phyloP scores from a whole-genome alignment of 1,140 invertebrate genomes.

The Scylla paramamosain region DNA sequence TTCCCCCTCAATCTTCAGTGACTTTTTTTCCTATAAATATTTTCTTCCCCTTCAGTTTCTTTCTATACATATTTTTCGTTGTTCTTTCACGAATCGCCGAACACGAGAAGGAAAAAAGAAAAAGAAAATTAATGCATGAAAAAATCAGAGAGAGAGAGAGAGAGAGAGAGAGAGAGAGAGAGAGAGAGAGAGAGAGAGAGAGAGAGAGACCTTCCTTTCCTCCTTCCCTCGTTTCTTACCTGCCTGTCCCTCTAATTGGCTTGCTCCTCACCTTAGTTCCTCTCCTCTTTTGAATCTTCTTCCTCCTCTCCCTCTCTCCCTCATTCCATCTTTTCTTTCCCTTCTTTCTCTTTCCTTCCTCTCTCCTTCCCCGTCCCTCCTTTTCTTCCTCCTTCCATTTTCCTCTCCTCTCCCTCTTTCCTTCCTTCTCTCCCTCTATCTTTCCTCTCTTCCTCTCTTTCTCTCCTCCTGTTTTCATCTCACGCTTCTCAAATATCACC shows the following conservation, averaged over 20 bases:
- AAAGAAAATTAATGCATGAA: neutral
- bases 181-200: neutral
- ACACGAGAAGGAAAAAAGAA: too few relatives aligned
- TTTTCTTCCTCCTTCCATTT: too few relatives aligned
- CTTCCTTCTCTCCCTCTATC: neutral
- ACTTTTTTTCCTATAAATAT: too few relatives aligned
- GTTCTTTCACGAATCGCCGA: too few relatives aligned
- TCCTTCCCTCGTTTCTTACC: neutral
- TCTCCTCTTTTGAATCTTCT: neutral
- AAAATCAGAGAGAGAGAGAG: neutral
- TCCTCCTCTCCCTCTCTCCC: neutral
- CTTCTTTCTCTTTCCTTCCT: neutral
- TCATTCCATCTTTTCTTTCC: neutral
- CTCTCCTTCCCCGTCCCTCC: neutral
- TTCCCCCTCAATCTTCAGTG: too few relatives aligned
- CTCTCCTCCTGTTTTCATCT: too few relatives aligned
- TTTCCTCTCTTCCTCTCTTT: too few relatives aligned
- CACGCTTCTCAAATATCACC: too few relatives aligned
- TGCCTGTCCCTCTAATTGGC: neutral
- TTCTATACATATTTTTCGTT: too few relatives aligned
- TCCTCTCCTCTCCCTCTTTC: neutral
- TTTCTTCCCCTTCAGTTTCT: too few relatives aligned
- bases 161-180: conserved; percentile 39
- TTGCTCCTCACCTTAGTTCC: neutral
- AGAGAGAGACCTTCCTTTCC: neutral